Evolutionary conservation across 2,113 vertebrate species (phyloP).

Genomic region (Gavialis gangeticus): DNA sequence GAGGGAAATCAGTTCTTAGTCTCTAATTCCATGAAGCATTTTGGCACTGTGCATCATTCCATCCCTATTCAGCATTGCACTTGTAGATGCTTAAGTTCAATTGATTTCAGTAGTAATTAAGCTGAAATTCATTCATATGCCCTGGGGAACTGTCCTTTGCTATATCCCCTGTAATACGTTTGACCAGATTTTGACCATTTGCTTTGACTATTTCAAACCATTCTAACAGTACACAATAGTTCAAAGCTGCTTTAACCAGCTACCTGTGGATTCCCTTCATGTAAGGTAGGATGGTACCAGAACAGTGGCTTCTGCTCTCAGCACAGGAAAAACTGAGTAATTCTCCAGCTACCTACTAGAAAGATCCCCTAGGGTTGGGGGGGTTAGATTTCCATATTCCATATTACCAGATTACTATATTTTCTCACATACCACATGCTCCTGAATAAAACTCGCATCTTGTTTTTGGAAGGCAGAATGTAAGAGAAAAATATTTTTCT

Average conservation of each 20-base stretch:
- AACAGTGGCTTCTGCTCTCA: not conserved
- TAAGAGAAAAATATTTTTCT: too few relatives aligned
- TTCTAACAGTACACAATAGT: not conserved
- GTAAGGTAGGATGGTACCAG: not conserved
- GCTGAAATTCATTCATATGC: not conserved
- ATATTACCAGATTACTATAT: too few relatives aligned
- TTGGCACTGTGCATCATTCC: not conserved
- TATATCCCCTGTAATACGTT: not conserved
- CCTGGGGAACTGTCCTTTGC: not conserved
- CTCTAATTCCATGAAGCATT: not conserved
- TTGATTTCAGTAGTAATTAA: not conserved
- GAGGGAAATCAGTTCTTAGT: not conserved
- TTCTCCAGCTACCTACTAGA: not conserved
- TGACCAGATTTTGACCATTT: not conserved
- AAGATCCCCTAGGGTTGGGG: too few relatives aligned
- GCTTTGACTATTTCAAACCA: not conserved
- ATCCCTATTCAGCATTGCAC: not conserved
- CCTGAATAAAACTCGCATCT: too few relatives aligned
- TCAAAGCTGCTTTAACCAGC: not conserved
- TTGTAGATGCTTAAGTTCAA: not conserved
- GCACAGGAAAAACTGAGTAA: not conserved
- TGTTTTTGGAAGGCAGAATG: too few relatives aligned
- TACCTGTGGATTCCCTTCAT: not conserved
- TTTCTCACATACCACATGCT: too few relatives aligned
- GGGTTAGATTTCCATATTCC: not conserved